Evolutionary conservation across 92 coral and sea anemone species (phyloP).

Genomic region (Palythoa heliodiscus): DNA sequence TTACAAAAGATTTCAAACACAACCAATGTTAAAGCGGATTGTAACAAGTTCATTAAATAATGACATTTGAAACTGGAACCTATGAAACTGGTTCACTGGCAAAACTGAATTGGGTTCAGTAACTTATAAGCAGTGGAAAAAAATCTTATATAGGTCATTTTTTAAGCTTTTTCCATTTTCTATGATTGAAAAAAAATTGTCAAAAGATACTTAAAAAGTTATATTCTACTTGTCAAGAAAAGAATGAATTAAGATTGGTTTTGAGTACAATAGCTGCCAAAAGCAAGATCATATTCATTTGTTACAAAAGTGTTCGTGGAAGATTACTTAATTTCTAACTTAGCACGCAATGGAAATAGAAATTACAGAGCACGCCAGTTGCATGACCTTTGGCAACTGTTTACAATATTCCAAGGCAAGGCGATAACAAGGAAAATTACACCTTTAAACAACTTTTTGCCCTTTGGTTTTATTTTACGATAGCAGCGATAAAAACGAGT

Average conservation of each 20-base stretch:
- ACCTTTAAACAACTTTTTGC: constrained; percentile 20
- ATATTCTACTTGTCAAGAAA: too few species aligned
- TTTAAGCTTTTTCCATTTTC: neutral
- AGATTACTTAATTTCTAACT: neutral
- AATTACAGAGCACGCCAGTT: neutral
- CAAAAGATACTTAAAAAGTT: neutral
- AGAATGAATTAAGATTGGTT: too few species aligned
- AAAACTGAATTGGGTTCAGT: too few species aligned
- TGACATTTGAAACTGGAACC: too few species aligned
- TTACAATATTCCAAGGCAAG: constrained; percentile 25
- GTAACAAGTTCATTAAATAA: too few species aligned
- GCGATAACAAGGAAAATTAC: constrained; percentile 9
- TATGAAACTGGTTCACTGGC: too few species aligned
- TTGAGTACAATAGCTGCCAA: neutral
- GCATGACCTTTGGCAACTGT: constrained; percentile 36
- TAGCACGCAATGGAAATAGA: neutral
- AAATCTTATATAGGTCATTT: neutral
- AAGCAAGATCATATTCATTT: neutral
- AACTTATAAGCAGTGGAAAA: neutral
- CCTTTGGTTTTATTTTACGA: neutral
- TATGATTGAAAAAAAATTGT: neutral
- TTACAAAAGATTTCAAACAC: too few species aligned
- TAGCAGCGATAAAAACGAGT: neutral
- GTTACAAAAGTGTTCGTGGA: neutral
- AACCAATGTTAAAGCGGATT: too few species aligned